Conservation (phyloP, 1,140 invertebrate genomes). For the Apocrypta bakeri region DNA sequence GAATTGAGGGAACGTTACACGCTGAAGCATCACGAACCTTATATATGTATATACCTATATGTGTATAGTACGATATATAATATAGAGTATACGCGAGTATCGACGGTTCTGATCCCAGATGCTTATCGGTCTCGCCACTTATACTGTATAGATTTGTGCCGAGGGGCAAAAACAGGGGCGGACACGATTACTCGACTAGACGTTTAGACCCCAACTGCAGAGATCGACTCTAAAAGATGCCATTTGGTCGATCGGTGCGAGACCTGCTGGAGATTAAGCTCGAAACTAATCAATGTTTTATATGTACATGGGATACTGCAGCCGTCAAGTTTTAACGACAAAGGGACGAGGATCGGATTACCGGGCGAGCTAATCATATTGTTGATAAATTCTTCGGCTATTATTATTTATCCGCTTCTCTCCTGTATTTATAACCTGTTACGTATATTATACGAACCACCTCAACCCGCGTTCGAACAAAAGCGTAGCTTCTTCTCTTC, state of each 20-base stretch:
- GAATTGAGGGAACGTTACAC: no score
- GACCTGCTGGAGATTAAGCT: not conserved
- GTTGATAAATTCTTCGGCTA: no score
- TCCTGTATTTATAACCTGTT: no score
- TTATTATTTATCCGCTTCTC: no score
- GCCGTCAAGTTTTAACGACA: not conserved
- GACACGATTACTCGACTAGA: not conserved
- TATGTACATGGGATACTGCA: no score
- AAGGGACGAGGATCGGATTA: not conserved
- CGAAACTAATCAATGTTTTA: not conserved
- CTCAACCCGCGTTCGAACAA: no score
- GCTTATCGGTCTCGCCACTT: not conserved
- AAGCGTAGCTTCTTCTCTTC: no score
- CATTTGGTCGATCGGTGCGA: not conserved
- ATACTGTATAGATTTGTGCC: not conserved
- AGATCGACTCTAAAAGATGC: conserved; percentile 1
- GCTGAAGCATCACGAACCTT: no score
- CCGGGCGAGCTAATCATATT: not conserved
- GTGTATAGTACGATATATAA: no score
- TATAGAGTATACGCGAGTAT: not conserved
- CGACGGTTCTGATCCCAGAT: not conserved
- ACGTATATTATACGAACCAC: no score
- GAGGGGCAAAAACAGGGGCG: not conserved
- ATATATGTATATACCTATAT: no score
- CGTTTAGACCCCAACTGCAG: not conserved